Evolutionary conservation across 1,140 invertebrate genomes (phyloP).

Genomic region (Drosophila pruinosa): DNA sequence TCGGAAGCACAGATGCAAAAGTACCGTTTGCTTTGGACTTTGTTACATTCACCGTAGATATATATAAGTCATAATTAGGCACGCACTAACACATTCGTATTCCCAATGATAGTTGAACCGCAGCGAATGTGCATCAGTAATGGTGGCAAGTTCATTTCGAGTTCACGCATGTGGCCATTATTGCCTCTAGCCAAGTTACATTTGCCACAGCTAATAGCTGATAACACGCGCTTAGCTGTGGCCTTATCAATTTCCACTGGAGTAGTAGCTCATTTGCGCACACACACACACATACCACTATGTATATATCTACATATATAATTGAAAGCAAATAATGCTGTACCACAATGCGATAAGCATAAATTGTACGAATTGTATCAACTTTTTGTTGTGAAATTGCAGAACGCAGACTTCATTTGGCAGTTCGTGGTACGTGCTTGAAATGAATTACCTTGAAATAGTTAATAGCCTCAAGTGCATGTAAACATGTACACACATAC

Average conservation of each 20-base stretch:
- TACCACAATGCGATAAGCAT: slow-evolving; percentile 15
- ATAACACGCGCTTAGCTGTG: slow-evolving; percentile 1
- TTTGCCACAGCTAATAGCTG: slow-evolving; percentile 6
- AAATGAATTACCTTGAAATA: slow-evolving; percentile 2
- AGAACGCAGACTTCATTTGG: neutral
- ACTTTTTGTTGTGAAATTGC: slow-evolving; percentile 20
- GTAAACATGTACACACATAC: neutral
- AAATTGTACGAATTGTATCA: slow-evolving; percentile 11
- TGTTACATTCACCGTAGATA: neutral
- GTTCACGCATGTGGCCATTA: neutral
- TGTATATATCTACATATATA: slow-evolving; percentile 12
- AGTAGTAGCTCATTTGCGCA: neutral
- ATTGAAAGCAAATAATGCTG: slow-evolving; percentile 11
- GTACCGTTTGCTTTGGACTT: slow-evolving; percentile 10
- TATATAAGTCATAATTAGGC: slow-evolving; percentile 30
- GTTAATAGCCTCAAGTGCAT: neutral
- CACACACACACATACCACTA: neutral
- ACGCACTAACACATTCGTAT: neutral
- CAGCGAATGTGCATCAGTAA: slow-evolving; percentile 6
- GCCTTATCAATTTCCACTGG: neutral
- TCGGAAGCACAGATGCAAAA: slow-evolving; percentile 1
- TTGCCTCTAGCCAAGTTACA: neutral
- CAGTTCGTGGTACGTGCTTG: neutral
- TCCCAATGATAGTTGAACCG: slow-evolving; percentile 13
- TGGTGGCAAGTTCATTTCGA: neutral